phyloP scores from a whole-genome alignment of 1,140 invertebrate species.

The Pachyrhynchus sulphureomaculatus region DNA sequence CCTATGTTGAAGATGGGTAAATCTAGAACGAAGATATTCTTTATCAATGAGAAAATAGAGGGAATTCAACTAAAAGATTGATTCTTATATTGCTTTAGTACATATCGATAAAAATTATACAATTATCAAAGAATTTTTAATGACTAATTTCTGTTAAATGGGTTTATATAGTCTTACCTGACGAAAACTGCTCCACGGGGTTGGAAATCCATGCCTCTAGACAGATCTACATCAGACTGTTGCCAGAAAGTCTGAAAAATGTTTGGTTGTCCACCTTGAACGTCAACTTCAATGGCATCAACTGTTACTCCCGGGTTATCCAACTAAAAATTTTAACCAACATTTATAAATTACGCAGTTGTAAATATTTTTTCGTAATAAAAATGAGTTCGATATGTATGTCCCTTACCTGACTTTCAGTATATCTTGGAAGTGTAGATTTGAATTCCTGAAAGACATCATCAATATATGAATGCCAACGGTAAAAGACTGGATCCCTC shows the following conservation, averaged over 20 bases:
- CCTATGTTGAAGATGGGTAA: constrained; percentile 75
- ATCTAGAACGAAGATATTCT: constrained; percentile 44
- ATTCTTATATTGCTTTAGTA: no score
- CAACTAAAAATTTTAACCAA: constrained; percentile 53
- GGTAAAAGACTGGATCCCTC: constrained; percentile 84
- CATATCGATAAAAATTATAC: no score
- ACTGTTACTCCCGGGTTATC: constrained; percentile 65
- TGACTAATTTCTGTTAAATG: no score
- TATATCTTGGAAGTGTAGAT: constrained; percentile 65
- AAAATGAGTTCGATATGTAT: neutral
- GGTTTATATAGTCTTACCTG: no score
- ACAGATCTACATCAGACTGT: constrained; percentile 71
- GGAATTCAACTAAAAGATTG: neutral
- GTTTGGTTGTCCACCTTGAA: constrained; percentile 56
- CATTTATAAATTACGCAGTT: neutral
- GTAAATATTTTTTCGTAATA: neutral
- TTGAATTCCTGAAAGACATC: constrained; percentile 77
- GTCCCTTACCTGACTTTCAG: constrained; percentile 42
- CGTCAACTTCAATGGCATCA: constrained; percentile 55
- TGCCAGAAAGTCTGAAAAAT: constrained; percentile 69
- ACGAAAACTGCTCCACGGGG: constrained; percentile 70
- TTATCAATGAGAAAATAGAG: neutral
- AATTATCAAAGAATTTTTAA: no score
- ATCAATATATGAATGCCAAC: constrained; percentile 80
- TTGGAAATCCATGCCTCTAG: constrained; percentile 74